These are phyloP conservation scores for Diabrotica virgifera DNA, from an alignment of 1,140 invertebrate species.

Conservation along the genomic window DNA sequence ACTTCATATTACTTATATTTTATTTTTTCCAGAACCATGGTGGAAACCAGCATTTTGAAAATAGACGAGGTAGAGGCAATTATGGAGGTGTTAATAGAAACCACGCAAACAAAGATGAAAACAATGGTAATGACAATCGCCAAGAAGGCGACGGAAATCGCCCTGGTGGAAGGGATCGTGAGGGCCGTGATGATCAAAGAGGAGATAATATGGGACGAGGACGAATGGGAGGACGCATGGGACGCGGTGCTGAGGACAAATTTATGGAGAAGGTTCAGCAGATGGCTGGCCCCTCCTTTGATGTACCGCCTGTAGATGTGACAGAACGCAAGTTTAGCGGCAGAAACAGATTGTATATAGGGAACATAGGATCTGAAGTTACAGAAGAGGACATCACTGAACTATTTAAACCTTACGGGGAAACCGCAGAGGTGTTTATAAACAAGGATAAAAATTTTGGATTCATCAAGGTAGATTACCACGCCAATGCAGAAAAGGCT, in stretches of 20 bases:
- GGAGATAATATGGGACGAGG: background rate
- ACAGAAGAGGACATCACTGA: slow-evolving; percentile 84
- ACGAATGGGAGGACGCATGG: slow-evolving; percentile 2
- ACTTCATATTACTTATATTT: too few species aligned
- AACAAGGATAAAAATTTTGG: slow-evolving; percentile 97
- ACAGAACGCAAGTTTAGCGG: slow-evolving; percentile 82
- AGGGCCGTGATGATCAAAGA: background rate
- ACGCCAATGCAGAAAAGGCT: slow-evolving; percentile 93
- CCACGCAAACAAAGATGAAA: background rate
- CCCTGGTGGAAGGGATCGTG: background rate
- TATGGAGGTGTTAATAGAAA: slow-evolving; percentile 9
- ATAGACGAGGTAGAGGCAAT: slow-evolving; percentile 16
- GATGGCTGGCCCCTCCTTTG: slow-evolving; percentile 67
- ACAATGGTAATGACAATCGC: slow-evolving; percentile 2
- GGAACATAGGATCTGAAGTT: slow-evolving; percentile 85
- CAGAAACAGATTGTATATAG: slow-evolving; percentile 90
- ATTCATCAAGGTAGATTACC: slow-evolving; percentile 94
- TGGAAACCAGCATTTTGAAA: slow-evolving; percentile 7
- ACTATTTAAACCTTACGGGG: slow-evolving; percentile 81
- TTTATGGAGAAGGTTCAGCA: slow-evolving; percentile 59
- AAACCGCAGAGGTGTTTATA: slow-evolving; percentile 88
- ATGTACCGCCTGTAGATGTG: slow-evolving; percentile 66
- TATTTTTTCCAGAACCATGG: background rate
- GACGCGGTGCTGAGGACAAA: slow-evolving; percentile 68
- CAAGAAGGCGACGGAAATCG: background rate